Evolutionary conservation across 2,888 invertebrate genomes (phyloP).

Genomic region (Tachina grossa): DNA sequence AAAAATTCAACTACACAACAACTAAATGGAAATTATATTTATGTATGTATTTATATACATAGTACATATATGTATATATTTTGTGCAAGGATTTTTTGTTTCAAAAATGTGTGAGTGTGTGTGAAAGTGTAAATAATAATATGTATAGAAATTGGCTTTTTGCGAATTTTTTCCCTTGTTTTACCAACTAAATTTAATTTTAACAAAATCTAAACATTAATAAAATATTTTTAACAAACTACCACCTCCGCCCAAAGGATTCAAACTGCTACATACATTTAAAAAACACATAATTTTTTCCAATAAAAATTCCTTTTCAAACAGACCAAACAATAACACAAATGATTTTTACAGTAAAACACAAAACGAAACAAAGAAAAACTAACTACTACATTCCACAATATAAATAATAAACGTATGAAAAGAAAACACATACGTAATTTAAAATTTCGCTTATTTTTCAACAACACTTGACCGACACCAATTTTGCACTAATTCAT

Average conservation of each 20-base stretch:
- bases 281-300: background rate
- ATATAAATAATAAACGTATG: slow-evolving; percentile 15
- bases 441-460: slow-evolving; percentile 29
- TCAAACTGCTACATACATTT: slow-evolving; percentile 51
- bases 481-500: slow-evolving; percentile 24
- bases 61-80: background rate
- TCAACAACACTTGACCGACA: slow-evolving; percentile 45
- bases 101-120: slow-evolving; percentile 31
- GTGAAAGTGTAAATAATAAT: slow-evolving; percentile 21
- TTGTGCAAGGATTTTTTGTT: slow-evolving; percentile 1
- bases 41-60: background rate
- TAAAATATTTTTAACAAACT: slow-evolving; percentile 40
- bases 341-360: slow-evolving; percentile 47
- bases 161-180: slow-evolving; percentile 5
- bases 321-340: slow-evolving; percentile 44
- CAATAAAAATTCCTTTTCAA: slow-evolving; percentile 31
- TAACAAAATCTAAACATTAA: slow-evolving; percentile 27
- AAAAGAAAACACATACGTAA: slow-evolving; percentile 20
- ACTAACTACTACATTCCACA: slow-evolving; percentile 48
- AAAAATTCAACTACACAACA: slow-evolving; percentile 42
- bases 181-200: slow-evolving; percentile 19
- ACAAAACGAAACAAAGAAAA: slow-evolving; percentile 50
- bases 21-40: slow-evolving; percentile 21
- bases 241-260: slow-evolving; percentile 52
- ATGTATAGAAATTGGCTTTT: slow-evolving; percentile 35